These are phyloP conservation scores for Polydrusus pterygomalis DNA, from an alignment of 2,888 invertebrate species.

Conservation along the genomic window DNA sequence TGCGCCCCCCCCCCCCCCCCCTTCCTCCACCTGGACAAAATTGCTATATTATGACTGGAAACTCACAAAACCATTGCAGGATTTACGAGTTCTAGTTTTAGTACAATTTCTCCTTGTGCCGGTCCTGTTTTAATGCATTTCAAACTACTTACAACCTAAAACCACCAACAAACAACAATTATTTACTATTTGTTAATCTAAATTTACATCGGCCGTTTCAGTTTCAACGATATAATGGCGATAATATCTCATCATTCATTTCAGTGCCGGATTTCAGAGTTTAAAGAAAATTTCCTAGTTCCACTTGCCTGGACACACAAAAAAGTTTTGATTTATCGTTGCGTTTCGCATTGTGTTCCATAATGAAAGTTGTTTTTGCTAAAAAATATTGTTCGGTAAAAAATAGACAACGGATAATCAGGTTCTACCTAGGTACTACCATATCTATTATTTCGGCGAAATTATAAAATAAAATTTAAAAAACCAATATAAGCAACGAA, in stretches of 20 bases:
- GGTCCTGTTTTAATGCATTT: slow-evolving; percentile 11
- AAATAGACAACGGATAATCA: slow-evolving; percentile 2
- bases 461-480: too few species aligned
- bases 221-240: slow-evolving; percentile 8
- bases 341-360: slow-evolving; percentile 16
- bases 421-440: too few species aligned
- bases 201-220: background rate
- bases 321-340: slow-evolving; percentile 17
- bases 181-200: slow-evolving; percentile 26
- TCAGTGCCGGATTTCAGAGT: slow-evolving; percentile 4
- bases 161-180: slow-evolving; percentile 14
- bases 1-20: too few species aligned
- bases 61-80: too few species aligned
- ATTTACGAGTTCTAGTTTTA: too few species aligned
- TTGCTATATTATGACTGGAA: too few species aligned
- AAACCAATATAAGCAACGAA: too few species aligned
- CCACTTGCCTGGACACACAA: slow-evolving; percentile 10
- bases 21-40: too few species aligned
- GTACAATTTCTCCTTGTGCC: background rate
- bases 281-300: slow-evolving; percentile 21
- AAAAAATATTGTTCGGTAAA: background rate
- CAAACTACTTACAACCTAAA: slow-evolving; percentile 3
- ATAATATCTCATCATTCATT: slow-evolving; percentile 8
- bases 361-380: slow-evolving; percentile 20
- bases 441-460: background rate